Base-by-base conservation (phyloP, 2,888 invertebrate species). In the Anarsia innoxiella region DNA sequence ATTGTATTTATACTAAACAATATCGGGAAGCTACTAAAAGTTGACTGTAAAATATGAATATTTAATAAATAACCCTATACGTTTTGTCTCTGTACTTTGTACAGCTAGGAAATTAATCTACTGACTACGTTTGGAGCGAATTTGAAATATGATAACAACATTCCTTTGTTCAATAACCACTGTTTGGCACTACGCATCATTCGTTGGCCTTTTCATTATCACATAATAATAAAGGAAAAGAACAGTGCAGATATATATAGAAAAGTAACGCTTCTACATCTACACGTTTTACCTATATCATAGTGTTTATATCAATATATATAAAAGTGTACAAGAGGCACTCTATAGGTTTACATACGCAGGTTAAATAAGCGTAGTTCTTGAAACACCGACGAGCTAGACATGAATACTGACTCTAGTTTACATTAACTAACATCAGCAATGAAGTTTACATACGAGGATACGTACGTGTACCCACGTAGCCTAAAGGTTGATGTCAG, bases 261-360 rank as follows among this genome's bases (percentile, higher is more conserved):
- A 31, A 36, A 43, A 40, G 31, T 36, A 43, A 42, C 29, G 26
- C 35, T 27, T 41, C 59, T 60, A 60, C 52, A 46, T 19, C 60
- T 60, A 59, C 58, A 40, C 58, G 51, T 66, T 75, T 73, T 54
- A 63, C 66, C 78, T 82, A 78, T 61, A 54, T 59, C 51, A 71
- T 62, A 72, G 73, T 75, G 80, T 69, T 26, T 64, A 60, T 82
- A 82, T 78, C 79, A 82, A 79, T 82, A 79, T 78, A 78, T 84
- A 85, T 83, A 85, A 85, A 84, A 82, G 85, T 85, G 85, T 83
- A 83, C 74, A 83, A 84, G 80, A 86, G 85, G 85, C 85, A 86
- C 85, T 85, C 78, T 84, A 83, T 82, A 84, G 82, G 84, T 84
- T 79, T 70, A 73, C 52, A 72, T 78, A 79, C 80, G 80, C 83